These are phyloP conservation scores for Ophion costatus DNA, from an alignment of 2,888 invertebrate genomes.

Conservation along the genomic window DNA sequence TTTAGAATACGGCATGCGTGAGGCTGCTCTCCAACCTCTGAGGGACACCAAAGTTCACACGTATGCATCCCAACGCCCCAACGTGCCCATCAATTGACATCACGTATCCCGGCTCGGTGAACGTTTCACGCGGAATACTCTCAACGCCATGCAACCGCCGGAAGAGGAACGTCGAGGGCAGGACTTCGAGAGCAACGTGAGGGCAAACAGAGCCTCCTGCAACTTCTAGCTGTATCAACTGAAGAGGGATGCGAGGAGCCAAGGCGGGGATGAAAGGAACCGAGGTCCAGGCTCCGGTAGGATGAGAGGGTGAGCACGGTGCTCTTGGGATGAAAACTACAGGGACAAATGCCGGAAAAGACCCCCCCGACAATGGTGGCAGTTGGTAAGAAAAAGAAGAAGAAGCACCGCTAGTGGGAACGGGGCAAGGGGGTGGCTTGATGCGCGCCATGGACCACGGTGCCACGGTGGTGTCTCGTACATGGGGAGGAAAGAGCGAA, in stretches of 20 bases:
- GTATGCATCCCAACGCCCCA: no score
- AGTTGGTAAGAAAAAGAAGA: slow-evolving; percentile 67
- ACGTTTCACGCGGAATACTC: background rate
- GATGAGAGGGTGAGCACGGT: slow-evolving; percentile 58
- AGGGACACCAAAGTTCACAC: no score
- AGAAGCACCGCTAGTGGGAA: slow-evolving; percentile 55
- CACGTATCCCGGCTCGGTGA: background rate
- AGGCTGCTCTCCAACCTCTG: no score
- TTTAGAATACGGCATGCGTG: background rate
- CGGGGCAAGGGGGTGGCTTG: slow-evolving; percentile 32
- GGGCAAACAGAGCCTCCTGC: background rate
- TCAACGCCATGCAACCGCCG: background rate
- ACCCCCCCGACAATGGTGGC: slow-evolving; percentile 55
- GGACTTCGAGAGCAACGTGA: background rate
- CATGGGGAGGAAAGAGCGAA: slow-evolving; percentile 69
- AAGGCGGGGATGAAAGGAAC: slow-evolving; percentile 66
- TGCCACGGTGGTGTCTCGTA: slow-evolving; percentile 67
- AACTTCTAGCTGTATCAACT: background rate
- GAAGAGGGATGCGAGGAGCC: slow-evolving; percentile 32
- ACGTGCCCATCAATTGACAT: background rate
- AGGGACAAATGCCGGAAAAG: slow-evolving; percentile 65
- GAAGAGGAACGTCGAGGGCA: background rate
- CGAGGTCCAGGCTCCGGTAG: slow-evolving; percentile 51
- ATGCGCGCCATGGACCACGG: slow-evolving; percentile 69
- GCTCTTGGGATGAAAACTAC: slow-evolving; percentile 47